Evolutionary conservation across 1,140 invertebrate genomes (phyloP).

Genomic region (Drosophila truncata): DNA sequence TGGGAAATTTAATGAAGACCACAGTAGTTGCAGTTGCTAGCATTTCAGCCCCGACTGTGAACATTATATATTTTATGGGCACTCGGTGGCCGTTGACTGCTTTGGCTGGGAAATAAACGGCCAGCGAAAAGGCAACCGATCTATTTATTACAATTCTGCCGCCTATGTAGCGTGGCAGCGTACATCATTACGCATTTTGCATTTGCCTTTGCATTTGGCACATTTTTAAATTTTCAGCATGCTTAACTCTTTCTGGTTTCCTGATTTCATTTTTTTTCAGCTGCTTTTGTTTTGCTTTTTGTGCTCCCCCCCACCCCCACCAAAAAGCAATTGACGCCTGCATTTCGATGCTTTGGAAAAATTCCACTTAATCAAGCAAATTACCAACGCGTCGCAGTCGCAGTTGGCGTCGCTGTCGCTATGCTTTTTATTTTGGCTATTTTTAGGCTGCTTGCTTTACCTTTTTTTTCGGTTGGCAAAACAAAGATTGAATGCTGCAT

Average conservation of each 20-base stretch:
- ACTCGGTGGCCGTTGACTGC: slow-evolving; percentile 43
- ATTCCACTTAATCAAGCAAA: slow-evolving; percentile 82
- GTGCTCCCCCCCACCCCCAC: slow-evolving; percentile 2
- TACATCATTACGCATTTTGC: slow-evolving; percentile 40
- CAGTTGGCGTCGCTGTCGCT: slow-evolving; percentile 32
- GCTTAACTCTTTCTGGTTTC: slow-evolving; percentile 36
- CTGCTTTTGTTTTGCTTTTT: slow-evolving; percentile 30
- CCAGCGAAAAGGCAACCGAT: slow-evolving; percentile 63
- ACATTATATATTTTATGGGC: slow-evolving; percentile 40
- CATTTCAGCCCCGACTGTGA: slow-evolving; percentile 5
- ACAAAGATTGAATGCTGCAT: slow-evolving; percentile 74
- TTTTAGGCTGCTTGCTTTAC: slow-evolving; percentile 71
- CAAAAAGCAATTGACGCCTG: slow-evolving; percentile 48
- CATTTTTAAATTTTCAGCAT: slow-evolving; percentile 46
- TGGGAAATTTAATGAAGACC: not conserved
- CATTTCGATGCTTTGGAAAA: slow-evolving; percentile 73
- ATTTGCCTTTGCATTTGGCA: slow-evolving; percentile 44
- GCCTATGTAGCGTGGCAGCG: slow-evolving; percentile 14
- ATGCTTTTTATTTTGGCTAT: slow-evolving; percentile 64
- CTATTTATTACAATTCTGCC: slow-evolving; percentile 70
- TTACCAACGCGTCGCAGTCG: slow-evolving; percentile 68
- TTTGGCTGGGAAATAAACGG: slow-evolving; percentile 50
- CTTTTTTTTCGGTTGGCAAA: slow-evolving; percentile 68
- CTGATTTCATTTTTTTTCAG: slow-evolving; percentile 17
- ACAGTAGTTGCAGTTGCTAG: not conserved